phyloP scores from a whole-genome alignment of 2,797 vertebrate species.

The Pseudochaenichthys georgianus region DNA sequence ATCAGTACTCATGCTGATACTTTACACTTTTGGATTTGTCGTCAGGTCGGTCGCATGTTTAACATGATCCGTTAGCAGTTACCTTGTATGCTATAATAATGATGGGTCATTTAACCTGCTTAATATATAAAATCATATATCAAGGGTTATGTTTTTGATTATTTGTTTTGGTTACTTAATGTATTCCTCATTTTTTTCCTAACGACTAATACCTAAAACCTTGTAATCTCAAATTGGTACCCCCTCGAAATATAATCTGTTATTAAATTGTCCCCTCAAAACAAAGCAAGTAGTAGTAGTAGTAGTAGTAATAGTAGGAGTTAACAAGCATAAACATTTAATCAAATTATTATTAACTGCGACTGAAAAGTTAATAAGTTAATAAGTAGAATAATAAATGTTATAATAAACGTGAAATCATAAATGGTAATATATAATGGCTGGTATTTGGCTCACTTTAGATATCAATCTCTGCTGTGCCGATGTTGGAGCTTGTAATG shows the following conservation, averaged over 20 bases:
- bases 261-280: neutral
- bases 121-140: neutral
- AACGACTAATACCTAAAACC: neutral
- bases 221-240: neutral
- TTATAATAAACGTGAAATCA: neutral
- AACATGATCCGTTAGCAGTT: neutral
- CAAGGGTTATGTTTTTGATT: neutral
- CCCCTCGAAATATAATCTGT: neutral
- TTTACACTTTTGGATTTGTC: slow-evolving; percentile 39
- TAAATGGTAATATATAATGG: neutral
- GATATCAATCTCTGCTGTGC: neutral
- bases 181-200: neutral
- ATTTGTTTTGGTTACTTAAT: neutral
- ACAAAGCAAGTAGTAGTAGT: too few species aligned
- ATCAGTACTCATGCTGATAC: slow-evolving; percentile 44
- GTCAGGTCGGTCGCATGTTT: slow-evolving; percentile 20
- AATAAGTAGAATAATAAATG: too few species aligned
- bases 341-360: neutral
- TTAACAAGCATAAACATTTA: neutral
- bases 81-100: neutral
- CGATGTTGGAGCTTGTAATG: neutral
- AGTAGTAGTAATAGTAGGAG: too few species aligned
- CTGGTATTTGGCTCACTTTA: neutral
- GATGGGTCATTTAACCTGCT: neutral
- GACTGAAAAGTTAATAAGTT: neutral